A percentile compares a stretch with the other conserved stretches of the same genome.
Conservation (phyloP, 2,797 vertebrate genomes). For the Lepilemur septentrionalis region DNA sequence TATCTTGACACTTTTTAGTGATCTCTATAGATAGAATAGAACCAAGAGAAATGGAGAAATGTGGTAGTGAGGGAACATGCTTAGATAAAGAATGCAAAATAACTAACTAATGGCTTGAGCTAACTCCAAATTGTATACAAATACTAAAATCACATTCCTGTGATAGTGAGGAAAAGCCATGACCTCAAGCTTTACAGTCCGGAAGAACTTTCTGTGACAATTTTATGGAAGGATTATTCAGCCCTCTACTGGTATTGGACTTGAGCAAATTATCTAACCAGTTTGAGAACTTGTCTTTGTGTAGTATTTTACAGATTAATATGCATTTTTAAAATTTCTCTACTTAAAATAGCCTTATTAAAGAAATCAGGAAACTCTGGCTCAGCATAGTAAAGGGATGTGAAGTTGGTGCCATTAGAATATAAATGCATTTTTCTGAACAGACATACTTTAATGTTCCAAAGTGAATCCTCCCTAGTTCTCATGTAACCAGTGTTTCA, state of each 20-base stretch:
- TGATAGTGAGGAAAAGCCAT: neutral
- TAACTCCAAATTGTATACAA: neutral
- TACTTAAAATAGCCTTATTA: neutral
- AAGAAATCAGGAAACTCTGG: neutral
- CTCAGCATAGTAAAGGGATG: neutral
- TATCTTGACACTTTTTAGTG: neutral
- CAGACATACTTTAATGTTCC: neutral
- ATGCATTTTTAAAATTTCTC: neutral
- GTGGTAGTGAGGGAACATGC: neutral
- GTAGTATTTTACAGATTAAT: neutral
- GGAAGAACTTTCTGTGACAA: neutral
- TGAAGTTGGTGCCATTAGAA: neutral
- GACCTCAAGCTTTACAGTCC: neutral
- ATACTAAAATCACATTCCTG: neutral
- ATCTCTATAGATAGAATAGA: neutral
- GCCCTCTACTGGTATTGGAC: neutral
- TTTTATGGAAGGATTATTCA: neutral
- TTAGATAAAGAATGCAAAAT: neutral
- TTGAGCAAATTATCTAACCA: neutral
- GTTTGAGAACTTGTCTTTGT: neutral
- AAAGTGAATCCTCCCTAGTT: neutral
- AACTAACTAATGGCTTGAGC: neutral
- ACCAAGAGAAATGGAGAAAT: neutral
- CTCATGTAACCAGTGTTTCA: neutral
- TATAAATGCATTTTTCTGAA: neutral